Conservation (phyloP, 2,797 vertebrate species). For the Phataginus tetradactyla region DNA sequence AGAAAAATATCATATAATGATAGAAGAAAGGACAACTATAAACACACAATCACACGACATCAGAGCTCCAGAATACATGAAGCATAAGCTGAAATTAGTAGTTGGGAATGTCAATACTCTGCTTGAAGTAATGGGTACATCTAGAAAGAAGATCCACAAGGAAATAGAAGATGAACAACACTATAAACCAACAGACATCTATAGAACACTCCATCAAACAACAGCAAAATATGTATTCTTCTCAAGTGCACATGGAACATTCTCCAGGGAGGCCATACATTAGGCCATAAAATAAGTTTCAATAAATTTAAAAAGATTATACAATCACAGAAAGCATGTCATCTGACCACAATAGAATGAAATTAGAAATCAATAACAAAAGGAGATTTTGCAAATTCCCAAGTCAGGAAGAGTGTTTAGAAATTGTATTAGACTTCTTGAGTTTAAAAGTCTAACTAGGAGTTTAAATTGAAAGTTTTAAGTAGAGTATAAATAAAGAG, state of each 20-base stretch:
- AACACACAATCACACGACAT: not conserved
- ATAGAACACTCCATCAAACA: not conserved
- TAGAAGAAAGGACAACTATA: not conserved
- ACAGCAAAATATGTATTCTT: not conserved
- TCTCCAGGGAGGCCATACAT: not conserved
- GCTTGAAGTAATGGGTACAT: not conserved
- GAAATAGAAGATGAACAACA: not conserved
- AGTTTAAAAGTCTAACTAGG: constrained; percentile 17
- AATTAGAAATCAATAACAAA: not conserved
- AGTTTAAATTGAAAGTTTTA: not conserved
- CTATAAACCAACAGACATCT: not conserved
- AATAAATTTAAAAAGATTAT: not conserved
- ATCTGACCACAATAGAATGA: not conserved
- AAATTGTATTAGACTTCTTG: not conserved
- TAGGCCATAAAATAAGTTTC: not conserved
- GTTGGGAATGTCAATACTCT: not conserved
- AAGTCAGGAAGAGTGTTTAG: not conserved
- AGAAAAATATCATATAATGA: not conserved
- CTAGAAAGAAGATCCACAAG: not conserved
- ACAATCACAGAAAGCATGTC: not conserved
- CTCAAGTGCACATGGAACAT: not conserved
- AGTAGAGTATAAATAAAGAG: not conserved
- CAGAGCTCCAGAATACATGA: not conserved
- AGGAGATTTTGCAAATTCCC: not conserved
- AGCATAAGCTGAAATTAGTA: not conserved